Evolutionary conservation across 2,113 vertebrate genomes (phyloP).

Genomic region (Toxostoma redivivum): DNA sequence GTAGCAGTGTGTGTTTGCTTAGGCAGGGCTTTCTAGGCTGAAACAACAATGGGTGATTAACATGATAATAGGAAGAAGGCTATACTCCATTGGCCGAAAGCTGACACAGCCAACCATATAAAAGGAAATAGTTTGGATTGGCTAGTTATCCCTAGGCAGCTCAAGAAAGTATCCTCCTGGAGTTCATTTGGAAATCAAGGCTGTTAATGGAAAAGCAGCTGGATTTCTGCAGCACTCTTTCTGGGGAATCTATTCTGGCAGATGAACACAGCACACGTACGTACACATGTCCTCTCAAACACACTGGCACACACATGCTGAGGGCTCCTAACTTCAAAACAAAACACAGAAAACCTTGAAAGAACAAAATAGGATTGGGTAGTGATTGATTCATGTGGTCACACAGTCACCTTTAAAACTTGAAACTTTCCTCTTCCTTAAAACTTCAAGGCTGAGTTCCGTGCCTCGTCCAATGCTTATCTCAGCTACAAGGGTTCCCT

Average conservation of each 20-base stretch:
- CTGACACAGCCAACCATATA: slow-evolving; percentile 6
- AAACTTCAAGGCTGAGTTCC: neutral
- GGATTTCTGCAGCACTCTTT: slow-evolving; percentile 39
- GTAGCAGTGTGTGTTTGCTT: neutral
- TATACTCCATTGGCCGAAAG: neutral
- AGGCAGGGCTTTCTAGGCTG: neutral
- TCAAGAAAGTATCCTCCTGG: slow-evolving; percentile 31
- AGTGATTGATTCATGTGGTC: neutral
- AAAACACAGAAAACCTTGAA: neutral
- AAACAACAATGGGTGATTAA: slow-evolving; percentile 29
- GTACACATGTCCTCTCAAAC: neutral
- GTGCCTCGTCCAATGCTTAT: neutral
- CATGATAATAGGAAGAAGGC: neutral
- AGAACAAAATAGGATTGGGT: neutral
- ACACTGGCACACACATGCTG: neutral
- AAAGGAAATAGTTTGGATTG: slow-evolving; percentile 22
- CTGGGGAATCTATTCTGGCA: neutral
- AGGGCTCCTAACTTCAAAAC: neutral
- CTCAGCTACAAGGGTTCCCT: neutral
- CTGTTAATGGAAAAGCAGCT: slow-evolving; percentile 59
- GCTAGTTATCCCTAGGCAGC: slow-evolving; percentile 26
- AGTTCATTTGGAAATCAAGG: slow-evolving; percentile 24
- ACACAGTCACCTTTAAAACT: neutral
- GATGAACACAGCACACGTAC: neutral
- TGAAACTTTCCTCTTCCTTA: neutral